phyloP scores from a whole-genome alignment of 1,140 invertebrate genomes.

The Drosophila kepulauana region DNA sequence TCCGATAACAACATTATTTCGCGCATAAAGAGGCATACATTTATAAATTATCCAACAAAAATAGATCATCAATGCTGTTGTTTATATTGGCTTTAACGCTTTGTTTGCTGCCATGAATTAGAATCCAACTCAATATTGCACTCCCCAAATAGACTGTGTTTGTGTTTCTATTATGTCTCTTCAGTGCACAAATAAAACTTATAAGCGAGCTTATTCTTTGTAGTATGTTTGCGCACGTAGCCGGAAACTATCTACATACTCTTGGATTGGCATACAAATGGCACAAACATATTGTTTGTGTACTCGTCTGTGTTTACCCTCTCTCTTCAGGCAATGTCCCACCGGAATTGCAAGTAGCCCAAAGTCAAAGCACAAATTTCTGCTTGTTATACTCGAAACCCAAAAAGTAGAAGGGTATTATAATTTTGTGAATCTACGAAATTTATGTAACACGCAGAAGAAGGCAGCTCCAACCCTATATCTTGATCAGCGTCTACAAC shows the following conservation, averaged over 20 bases:
- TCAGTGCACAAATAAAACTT: conserved; percentile 15
- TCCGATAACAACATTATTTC: conserved; percentile 2
- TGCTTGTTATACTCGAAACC: not conserved
- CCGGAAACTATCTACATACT: conserved; percentile 44
- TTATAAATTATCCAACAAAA: conserved; percentile 3
- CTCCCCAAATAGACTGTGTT: not conserved
- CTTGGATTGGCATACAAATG: conserved; percentile 49
- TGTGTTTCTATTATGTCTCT: conserved; percentile 1
- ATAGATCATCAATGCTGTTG: not conserved
- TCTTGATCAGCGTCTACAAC: too few relatives aligned
- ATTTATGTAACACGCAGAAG: too few relatives aligned
- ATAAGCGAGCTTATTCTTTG: conserved; percentile 21
- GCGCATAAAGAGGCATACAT: not conserved
- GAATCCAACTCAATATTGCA: not conserved
- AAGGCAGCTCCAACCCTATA: too few relatives aligned
- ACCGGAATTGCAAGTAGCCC: conserved; percentile 64
- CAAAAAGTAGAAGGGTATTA: too few relatives aligned
- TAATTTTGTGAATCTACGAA: too few relatives aligned
- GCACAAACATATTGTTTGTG: conserved; percentile 66
- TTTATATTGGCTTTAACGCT: not conserved
- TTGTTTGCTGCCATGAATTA: not conserved
- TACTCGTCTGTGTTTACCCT: conserved; percentile 28
- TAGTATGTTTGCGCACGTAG: conserved; percentile 60
- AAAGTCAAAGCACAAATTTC: conserved; percentile 14
- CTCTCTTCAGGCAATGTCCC: conserved; percentile 31